Evolutionary conservation across 2,113 vertebrate genomes (phyloP).

Genomic region (Lichenostomus cassidix): DNA sequence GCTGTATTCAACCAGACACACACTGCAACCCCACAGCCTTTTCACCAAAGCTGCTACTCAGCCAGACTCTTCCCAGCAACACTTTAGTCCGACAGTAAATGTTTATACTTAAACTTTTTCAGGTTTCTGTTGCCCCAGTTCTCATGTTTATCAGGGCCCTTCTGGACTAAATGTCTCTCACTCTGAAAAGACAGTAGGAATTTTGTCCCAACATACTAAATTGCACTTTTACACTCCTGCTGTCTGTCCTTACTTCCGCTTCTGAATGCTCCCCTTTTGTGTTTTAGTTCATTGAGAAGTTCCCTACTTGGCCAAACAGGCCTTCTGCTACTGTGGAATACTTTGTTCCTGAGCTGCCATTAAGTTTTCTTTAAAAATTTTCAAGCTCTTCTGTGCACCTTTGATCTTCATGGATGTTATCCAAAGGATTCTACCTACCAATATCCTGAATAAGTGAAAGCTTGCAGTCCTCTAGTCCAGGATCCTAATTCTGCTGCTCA

Average conservation of each 20-base stretch:
- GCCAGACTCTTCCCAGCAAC: not conserved
- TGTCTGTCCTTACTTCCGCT: not conserved
- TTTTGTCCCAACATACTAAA: not conserved
- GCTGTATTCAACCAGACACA: not conserved
- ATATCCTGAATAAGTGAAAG: not conserved
- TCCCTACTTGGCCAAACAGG: not conserved
- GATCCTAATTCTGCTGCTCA: not conserved
- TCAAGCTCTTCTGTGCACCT: not conserved
- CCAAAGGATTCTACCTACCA: not conserved
- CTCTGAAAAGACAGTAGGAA: not conserved
- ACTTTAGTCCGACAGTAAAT: not conserved
- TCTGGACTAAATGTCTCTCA: not conserved
- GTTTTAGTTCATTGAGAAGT: not conserved
- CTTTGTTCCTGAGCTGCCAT: not conserved
- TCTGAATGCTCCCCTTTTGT: not conserved
- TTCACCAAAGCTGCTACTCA: not conserved
- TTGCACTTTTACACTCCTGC: not conserved
- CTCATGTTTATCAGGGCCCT: not conserved
- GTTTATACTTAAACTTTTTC: not conserved
- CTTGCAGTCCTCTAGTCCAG: not conserved
- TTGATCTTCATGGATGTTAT: not conserved
- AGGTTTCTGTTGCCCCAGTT: not conserved
- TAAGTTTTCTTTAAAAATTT: not conserved
- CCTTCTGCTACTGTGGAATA: not conserved
- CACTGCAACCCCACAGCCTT: not conserved